Conservation (phyloP, 2,888 invertebrate species). For the Melanargia galathea region DNA sequence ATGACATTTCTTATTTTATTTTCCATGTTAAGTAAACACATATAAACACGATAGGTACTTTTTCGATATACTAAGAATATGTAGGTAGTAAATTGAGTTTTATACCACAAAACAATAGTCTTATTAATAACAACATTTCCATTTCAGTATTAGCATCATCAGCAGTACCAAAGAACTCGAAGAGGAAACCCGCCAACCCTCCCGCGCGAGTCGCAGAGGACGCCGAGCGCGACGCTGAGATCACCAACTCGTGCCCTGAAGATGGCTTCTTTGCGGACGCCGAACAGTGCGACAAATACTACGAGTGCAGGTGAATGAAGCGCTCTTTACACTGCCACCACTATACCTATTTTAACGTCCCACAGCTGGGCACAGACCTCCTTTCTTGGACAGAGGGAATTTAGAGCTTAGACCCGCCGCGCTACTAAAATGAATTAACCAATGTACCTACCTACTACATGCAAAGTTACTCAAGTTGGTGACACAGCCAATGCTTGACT, state of each 20-base stretch:
- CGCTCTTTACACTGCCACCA: background rate
- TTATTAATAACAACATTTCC: background rate
- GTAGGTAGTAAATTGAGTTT: too few relatives aligned
- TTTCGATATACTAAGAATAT: too few relatives aligned
- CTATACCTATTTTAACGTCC: too few relatives aligned
- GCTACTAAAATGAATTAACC: too few relatives aligned
- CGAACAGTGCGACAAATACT: slow-evolving; percentile 94
- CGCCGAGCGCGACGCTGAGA: slow-evolving; percentile 75
- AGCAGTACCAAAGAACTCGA: slow-evolving; percentile 56
- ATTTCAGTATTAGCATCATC: slow-evolving; percentile 66
- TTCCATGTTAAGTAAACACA: too few relatives aligned
- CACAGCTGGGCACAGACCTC: too few relatives aligned
- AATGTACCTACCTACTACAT: background rate
- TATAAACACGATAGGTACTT: too few relatives aligned
- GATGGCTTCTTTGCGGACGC: slow-evolving; percentile 93
- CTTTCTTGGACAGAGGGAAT: too few relatives aligned
- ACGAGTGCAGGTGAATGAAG: slow-evolving; percentile 85
- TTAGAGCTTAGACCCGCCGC: too few relatives aligned
- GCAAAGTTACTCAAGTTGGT: background rate
- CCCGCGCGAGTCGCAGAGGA: slow-evolving; percentile 56
- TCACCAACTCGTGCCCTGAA: slow-evolving; percentile 88
- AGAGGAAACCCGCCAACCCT: slow-evolving; percentile 60
- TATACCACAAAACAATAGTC: background rate
- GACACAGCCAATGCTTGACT: background rate
- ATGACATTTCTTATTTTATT: too few relatives aligned